phyloP scores from a whole-genome alignment of 2,888 invertebrate genomes.

The Apamea epomidion region DNA sequence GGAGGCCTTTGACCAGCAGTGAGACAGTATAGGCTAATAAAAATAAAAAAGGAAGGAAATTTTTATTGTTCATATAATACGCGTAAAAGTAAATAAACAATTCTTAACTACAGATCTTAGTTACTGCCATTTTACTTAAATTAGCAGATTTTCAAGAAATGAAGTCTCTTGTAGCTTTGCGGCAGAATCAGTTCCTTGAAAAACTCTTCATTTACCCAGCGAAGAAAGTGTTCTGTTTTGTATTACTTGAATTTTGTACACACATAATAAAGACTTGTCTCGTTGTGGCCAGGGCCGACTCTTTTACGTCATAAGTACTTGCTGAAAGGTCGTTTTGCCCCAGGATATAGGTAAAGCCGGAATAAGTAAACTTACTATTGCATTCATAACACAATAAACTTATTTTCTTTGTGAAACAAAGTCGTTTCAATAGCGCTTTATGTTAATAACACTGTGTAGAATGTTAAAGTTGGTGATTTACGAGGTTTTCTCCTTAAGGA shows the following conservation, averaged over 20 bases:
- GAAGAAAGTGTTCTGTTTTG: conserved; percentile 26
- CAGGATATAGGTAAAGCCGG: conserved; percentile 53
- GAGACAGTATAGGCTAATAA: too few relatives aligned
- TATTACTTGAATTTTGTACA: conserved; percentile 48
- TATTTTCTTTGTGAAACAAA: conserved; percentile 61
- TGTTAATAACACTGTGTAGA: conserved; percentile 62
- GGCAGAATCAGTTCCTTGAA: conserved; percentile 9
- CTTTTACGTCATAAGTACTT: conserved; percentile 55
- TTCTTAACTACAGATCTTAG: background rate
- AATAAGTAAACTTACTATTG: conserved; percentile 47
- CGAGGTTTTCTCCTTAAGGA: conserved; percentile 37
- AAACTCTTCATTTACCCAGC: conserved; percentile 19
- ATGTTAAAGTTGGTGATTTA: conserved; percentile 66
- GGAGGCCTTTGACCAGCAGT: too few relatives aligned
- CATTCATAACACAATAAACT: conserved; percentile 58
- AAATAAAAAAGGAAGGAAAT: background rate
- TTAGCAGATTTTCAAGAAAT: background rate
- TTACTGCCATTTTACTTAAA: background rate
- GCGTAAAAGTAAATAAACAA: background rate
- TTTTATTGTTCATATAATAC: background rate
- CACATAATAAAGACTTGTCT: conserved; percentile 58
- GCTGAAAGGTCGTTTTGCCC: conserved; percentile 53
- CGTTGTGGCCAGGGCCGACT: conserved; percentile 47
- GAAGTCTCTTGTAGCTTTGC: background rate
- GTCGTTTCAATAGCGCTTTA: conserved; percentile 59